Evolutionary conservation across 2,888 invertebrate genomes (phyloP).

Genomic region (Andrena praecox): DNA sequence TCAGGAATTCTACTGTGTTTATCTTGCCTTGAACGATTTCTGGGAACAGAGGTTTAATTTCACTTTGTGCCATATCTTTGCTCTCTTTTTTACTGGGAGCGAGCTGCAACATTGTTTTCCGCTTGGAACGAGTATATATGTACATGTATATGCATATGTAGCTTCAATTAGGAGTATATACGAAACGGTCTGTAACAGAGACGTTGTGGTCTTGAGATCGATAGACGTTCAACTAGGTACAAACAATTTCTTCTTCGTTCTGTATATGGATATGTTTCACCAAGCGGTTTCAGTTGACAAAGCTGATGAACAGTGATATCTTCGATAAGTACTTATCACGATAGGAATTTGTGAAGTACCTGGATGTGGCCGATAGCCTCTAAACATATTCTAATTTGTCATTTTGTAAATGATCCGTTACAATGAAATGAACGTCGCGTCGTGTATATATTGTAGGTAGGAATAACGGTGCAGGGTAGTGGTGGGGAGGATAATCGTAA

Average conservation of each 20-base stretch:
- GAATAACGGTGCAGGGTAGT: background rate
- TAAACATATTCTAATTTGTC: too few relatives aligned
- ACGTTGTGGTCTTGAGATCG: background rate
- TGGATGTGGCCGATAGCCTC: too few relatives aligned
- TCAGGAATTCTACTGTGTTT: constrained; percentile 87
- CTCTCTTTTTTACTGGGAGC: background rate
- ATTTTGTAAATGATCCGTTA: too few relatives aligned
- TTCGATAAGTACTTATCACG: background rate
- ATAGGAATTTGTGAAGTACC: too few relatives aligned
- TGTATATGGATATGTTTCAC: background rate
- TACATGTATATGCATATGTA: background rate
- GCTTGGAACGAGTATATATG: background rate
- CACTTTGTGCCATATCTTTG: constrained; percentile 61
- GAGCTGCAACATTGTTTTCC: constrained; percentile 24
- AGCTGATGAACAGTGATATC: background rate
- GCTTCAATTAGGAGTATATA: background rate
- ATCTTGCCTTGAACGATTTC: constrained; percentile 87
- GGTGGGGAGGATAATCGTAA: background rate
- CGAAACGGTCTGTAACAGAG: background rate
- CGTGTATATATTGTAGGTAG: background rate
- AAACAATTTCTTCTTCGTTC: background rate
- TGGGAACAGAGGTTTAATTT: constrained; percentile 85
- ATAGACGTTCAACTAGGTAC: too few relatives aligned
- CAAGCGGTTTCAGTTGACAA: background rate
- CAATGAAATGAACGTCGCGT: too few relatives aligned